These are phyloP conservation scores for Acipenser oxyrinchus DNA, from an alignment of 2,797 vertebrate species.

Conservation along the genomic window DNA sequence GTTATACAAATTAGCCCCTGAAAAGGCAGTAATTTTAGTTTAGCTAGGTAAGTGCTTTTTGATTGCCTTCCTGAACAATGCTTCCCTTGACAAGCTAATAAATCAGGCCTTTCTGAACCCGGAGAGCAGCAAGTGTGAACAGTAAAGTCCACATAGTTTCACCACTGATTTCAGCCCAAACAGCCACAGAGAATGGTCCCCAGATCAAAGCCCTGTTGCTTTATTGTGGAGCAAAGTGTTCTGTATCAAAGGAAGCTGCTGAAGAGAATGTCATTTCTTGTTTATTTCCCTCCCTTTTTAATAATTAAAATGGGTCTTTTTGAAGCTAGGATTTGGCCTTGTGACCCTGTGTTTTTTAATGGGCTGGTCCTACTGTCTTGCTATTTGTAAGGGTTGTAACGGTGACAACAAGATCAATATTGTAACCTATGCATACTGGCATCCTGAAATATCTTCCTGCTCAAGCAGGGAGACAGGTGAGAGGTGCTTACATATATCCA, in stretches of 20 bases:
- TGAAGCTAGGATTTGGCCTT: conserved; percentile 16
- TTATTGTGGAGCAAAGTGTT: conserved; percentile 62
- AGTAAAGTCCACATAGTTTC: conserved; percentile 56
- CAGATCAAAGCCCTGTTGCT: conserved; percentile 48
- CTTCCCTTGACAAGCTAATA: conserved; percentile 98
- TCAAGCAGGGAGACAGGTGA: conserved; percentile 55
- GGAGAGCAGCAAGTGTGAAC: conserved; percentile 71
- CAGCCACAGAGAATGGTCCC: conserved; percentile 50
- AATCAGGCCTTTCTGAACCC: conserved; percentile 87
- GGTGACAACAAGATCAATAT: conserved; percentile 24
- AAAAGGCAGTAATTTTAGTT: conserved; percentile 98
- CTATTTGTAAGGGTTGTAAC: conserved; percentile 9
- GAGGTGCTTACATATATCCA: conserved; percentile 57
- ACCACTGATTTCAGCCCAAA: conserved; percentile 60
- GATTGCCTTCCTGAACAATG: conserved; percentile 96
- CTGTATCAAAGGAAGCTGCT: conserved; percentile 59
- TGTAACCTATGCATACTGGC: conserved; percentile 24
- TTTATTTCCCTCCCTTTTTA: conserved; percentile 37
- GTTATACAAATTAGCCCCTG: conserved; percentile 99
- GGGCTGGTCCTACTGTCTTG: conserved; percentile 22
- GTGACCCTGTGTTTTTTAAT: conserved; percentile 13
- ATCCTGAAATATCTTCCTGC: conserved; percentile 33
- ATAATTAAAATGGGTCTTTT: conserved; percentile 50
- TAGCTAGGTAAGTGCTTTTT: conserved; percentile 99
- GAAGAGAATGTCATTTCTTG: conserved; percentile 58